A percentile compares a stretch with the other conserved stretches of the same genome.
These are phyloP conservation scores for Accipiter virgatus DNA, from an alignment of 2,113 vertebrate genomes.

Conservation along the genomic window DNA sequence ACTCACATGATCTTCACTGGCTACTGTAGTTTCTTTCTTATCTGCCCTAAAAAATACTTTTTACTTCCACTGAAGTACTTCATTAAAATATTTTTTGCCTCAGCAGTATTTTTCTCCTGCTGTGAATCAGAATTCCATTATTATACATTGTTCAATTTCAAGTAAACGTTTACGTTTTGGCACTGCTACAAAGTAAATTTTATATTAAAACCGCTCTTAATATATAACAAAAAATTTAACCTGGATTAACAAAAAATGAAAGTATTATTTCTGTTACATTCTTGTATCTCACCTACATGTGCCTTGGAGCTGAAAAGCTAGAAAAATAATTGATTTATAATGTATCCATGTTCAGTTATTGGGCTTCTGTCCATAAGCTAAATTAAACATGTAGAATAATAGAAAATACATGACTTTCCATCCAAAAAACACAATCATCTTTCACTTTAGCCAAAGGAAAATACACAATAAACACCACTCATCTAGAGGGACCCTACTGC, in stretches of 20 bases:
- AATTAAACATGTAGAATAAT: conserved; percentile 16
- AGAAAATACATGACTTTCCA: background rate
- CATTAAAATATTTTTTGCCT: conserved; percentile 12
- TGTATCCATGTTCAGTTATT: background rate
- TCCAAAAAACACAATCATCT: background rate
- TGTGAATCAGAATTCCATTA: background rate
- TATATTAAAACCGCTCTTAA: background rate
- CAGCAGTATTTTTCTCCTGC: background rate
- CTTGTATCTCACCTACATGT: background rate
- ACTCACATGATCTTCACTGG: background rate
- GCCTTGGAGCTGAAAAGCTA: background rate
- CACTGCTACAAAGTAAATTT: background rate
- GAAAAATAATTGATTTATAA: background rate
- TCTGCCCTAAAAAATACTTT: background rate
- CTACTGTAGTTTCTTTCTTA: background rate
- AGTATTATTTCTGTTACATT: background rate
- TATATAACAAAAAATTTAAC: background rate
- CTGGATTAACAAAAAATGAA: background rate
- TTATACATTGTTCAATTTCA: background rate
- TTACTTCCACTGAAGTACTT: background rate
- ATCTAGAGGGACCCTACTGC: background rate
- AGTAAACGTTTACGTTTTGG: background rate
- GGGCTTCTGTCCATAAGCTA: background rate
- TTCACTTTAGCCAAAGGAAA: background rate
- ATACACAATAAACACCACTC: background rate